A percentile compares a stretch with the other conserved stretches of the same genome.
phyloP scores from a whole-genome alignment of 2,888 invertebrate species.

The Hyposoter didymator region DNA sequence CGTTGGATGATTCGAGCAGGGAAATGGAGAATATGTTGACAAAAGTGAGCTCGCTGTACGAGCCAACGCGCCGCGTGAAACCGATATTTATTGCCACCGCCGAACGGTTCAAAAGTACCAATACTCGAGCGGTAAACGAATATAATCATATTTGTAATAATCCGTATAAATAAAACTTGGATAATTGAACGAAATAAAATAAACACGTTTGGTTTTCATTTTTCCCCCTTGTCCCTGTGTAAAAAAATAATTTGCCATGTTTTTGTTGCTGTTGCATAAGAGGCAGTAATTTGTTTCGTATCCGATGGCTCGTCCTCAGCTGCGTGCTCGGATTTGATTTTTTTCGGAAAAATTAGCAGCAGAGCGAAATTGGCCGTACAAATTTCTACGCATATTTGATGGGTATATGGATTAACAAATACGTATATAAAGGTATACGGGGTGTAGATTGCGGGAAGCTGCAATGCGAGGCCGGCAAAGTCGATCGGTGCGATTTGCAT shows the following conservation, averaged over 20 bases:
- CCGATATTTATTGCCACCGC: too few species aligned
- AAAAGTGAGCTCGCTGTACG: not conserved
- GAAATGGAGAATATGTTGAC: not conserved
- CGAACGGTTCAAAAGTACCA: too few species aligned
- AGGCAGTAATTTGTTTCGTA: not conserved
- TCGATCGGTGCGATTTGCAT: conserved; percentile 69
- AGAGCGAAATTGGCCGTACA: not conserved
- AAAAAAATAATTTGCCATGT: too few species aligned
- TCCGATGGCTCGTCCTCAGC: not conserved
- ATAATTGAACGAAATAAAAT: too few species aligned
- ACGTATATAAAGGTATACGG: not conserved
- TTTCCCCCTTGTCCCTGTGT: too few species aligned
- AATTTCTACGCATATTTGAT: not conserved
- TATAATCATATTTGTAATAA: too few species aligned
- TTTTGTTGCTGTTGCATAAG: too few species aligned
- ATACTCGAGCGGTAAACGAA: too few species aligned
- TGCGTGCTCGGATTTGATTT: too few species aligned
- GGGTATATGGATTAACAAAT: not conserved
- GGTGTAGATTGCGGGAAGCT: conserved; percentile 41
- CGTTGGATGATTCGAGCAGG: not conserved
- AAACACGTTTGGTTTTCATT: too few species aligned
- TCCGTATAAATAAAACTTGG: too few species aligned
- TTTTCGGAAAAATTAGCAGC: not conserved
- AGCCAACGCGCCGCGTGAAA: too few species aligned
- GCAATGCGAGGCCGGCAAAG: conserved; percentile 59